Evolutionary conservation across 2,888 invertebrate species (phyloP), one percentile per base, ranked within the genome.

Genomic region (Eupithecia inturbata): DNA sequence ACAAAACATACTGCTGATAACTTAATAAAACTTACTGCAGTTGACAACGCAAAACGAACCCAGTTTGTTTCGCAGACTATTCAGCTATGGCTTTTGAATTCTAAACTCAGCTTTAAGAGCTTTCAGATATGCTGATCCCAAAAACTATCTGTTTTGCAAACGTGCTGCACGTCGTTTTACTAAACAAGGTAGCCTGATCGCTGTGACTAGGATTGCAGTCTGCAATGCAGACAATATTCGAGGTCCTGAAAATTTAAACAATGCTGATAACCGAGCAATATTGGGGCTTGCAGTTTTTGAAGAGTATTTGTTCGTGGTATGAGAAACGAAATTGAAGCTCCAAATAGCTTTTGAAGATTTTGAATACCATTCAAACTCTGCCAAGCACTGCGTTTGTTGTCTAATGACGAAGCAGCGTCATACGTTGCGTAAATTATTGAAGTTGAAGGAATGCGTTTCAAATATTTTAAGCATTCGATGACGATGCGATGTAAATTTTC

Each of bases 211-310:
- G 45, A 70, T 64, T 63, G 70, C 45, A 41, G 53, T 36, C 53
- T 64, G 70, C 64, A 71, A 31, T 71, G 67, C 41, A 71, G 60
- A 26, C 67, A 67, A 67, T 71, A 67, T 66, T 22, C 60, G 41
- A 41, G 71, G 14, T 49, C 28, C 45, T 67, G 66, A 71, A 67
- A 71, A 41, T 67, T 67, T 67, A 41, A 71, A 60, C 71, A 66
- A 39, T 53, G 57, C 66, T 64, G 49, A 64, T 49, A 36, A 57
- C 39, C 53, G 53, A 70, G 36, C 63, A 57, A 69, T 69, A 39
- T 49, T 22, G n/a, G 10, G 22, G 26, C 22, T 36, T 70, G 64
- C 64, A 64, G 49, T 31, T 49, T 70, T 69, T 53, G 26, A 19
- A 19, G 16, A 28, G 41, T 5, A 62, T 62, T 41, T 45, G 16